Base-by-base conservation (phyloP, 2,113 vertebrate species). In the Aegypius monachus region DNA sequence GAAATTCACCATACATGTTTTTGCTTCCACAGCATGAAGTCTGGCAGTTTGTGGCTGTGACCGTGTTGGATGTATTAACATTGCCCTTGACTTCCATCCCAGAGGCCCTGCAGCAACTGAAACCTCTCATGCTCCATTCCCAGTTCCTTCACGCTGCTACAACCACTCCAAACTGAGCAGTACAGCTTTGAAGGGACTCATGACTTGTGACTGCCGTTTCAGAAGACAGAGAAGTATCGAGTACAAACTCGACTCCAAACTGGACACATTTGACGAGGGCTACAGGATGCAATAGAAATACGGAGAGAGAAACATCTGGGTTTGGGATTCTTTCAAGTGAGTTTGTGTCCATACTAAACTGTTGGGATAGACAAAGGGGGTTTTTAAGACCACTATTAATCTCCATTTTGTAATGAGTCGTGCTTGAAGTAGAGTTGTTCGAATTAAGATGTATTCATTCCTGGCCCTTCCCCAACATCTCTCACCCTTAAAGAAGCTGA, bases 21-120 rank as follows among this genome's bases (percentile, higher is more conserved):
- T 78, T 38, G 2, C 36, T 81, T 88, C 40, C 55, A 55, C 22
- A 61, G 48, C 43, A 88, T 48, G 11, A 40, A n/a, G 6, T 6
- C 36, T 67, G 31, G 4, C 4, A 55, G 21, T 73, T 1, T 36
- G 0, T 38, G 45, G 6, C 19, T 61, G 8, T 4, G 25, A 45
- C 3, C 1, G 0, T 21, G n/a, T 29, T 90, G 22, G 7, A 32
- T 42, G 4, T 47, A 10, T 13, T 43, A 42, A 18, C 3, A 10
- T 50, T 65, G 10, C 27, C 34, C 23, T 36, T 47, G 16, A 56
- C 48, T 47, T 68, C 8, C 26, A 61, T 17, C 42, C 26, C 34
- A 85, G 40, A 81, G 21, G 5, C 5, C 16, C 53, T 70, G 29
- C 58, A 58, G 43, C 8, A 47, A 34, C 6, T 1, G 6, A 74